These are phyloP conservation scores for Drosophila helvetica DNA, from an alignment of 2,888 invertebrate genomes.

Conservation along the genomic window DNA sequence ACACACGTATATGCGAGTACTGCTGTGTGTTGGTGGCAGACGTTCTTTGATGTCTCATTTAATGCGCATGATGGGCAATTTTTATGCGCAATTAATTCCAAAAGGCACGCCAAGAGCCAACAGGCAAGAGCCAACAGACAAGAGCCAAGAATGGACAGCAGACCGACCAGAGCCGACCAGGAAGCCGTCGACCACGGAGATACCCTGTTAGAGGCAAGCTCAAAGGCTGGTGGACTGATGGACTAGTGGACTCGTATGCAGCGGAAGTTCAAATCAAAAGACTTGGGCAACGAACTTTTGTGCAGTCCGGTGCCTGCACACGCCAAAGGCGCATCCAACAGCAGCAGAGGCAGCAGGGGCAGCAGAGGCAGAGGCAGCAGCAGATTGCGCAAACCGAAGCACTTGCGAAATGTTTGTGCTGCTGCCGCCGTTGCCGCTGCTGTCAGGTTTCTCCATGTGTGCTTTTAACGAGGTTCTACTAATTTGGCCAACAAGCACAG, in stretches of 20 bases:
- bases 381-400: conserved; percentile 34
- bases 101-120: conserved; percentile 30
- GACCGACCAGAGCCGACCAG: conserved; percentile 19
- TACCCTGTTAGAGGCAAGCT: conserved; percentile 6
- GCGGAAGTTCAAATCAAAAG: conserved; percentile 75
- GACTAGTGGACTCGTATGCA: not conserved
- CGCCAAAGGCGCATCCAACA: conserved; percentile 56
- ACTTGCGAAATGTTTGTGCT: conserved; percentile 59
- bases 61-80: conserved; percentile 55
- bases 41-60: conserved; percentile 56
- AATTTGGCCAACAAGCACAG: conserved; percentile 54
- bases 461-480: conserved; percentile 71
- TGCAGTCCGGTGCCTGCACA: conserved; percentile 35
- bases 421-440: not conserved
- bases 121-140: conserved; percentile 8
- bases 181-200: conserved; percentile 5
- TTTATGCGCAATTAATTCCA: conserved; percentile 55
- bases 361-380: conserved; percentile 9
- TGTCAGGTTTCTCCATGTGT: conserved; percentile 15
- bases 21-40: conserved; percentile 13
- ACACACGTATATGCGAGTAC: not conserved
- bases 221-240: not conserved
- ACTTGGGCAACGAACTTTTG: conserved; percentile 70
- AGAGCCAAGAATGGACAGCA: conserved; percentile 1
- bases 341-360: not conserved